Conservation (phyloP, 2,113 vertebrate species). For the Monopterus albus region DNA sequence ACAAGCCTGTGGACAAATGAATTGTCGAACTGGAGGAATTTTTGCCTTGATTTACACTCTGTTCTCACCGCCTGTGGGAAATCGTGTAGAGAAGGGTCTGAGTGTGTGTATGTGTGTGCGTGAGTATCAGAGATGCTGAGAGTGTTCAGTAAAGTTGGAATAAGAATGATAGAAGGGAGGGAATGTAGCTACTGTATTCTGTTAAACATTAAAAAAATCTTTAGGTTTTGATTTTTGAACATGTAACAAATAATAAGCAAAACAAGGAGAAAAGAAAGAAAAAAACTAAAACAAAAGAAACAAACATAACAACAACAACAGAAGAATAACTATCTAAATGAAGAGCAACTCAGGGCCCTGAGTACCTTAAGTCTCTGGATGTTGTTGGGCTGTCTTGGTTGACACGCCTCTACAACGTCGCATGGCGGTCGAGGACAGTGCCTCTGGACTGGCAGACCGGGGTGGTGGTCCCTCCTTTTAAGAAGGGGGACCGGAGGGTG, state of each 20-base stretch:
- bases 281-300: too few relatives aligned
- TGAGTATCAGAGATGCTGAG: background rate
- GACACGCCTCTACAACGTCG: background rate
- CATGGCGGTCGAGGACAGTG: background rate
- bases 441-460: background rate
- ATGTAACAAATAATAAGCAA: too few relatives aligned
- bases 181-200: constrained; percentile 1
- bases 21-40: constrained; percentile 71
- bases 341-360: too few relatives aligned
- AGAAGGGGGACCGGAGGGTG: too few relatives aligned
- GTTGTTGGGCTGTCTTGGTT: background rate
- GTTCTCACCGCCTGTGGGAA: constrained; percentile 57
- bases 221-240: too few relatives aligned
- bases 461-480: too few relatives aligned
- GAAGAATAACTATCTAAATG: too few relatives aligned
- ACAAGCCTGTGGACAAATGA: constrained; percentile 78
- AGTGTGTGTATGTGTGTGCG: constrained; percentile 13
- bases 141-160: background rate
- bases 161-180: background rate
- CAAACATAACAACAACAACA: too few relatives aligned
- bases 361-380: background rate
- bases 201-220: too few relatives aligned
- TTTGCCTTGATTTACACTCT: constrained; percentile 75
- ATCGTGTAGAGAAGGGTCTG: constrained; percentile 25
- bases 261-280: too few relatives aligned